Conservation (phyloP, 2,797 vertebrate genomes). For the Enteromius unitaeniatus region DNA sequence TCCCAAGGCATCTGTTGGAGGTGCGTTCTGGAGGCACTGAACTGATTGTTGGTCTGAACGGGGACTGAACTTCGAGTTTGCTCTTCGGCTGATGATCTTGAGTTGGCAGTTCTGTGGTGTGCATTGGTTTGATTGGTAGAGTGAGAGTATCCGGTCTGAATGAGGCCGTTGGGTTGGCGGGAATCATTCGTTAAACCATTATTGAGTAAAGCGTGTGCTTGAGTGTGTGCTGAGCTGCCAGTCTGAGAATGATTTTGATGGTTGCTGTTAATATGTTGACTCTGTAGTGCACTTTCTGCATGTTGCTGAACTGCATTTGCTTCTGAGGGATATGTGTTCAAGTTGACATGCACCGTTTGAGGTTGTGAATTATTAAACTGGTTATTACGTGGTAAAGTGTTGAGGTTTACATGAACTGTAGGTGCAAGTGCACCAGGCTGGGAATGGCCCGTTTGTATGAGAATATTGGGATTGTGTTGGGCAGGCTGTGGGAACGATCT, state of each 20-base stretch:
- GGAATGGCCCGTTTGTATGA: conserved; percentile 71
- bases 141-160: conserved; percentile 72
- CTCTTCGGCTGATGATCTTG: conserved; percentile 61
- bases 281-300: conserved; percentile 45
- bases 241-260: conserved; percentile 39
- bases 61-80: background rate
- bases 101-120: conserved; percentile 61
- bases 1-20: conserved; percentile 73
- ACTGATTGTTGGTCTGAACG: background rate
- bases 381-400: conserved; percentile 61
- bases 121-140: conserved; percentile 48
- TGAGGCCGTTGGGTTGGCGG: conserved; percentile 48
- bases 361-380: conserved; percentile 66
- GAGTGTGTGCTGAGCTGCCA: background rate
- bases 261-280: background rate
- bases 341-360: conserved; percentile 77
- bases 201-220: conserved; percentile 6
- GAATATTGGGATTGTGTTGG: conserved; percentile 71
- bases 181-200: conserved; percentile 7
- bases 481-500: conserved; percentile 55
- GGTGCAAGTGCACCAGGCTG: conserved; percentile 61
- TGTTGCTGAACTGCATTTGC: conserved; percentile 26
- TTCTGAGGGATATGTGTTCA: conserved; percentile 69
- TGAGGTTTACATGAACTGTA: conserved; percentile 75
- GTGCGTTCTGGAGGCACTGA: conserved; percentile 15